Evolutionary conservation across 35 echinoderm and acorn worm genomes (phyloP).

Genomic region (Hemicentrotus pulcherrimus): DNA sequence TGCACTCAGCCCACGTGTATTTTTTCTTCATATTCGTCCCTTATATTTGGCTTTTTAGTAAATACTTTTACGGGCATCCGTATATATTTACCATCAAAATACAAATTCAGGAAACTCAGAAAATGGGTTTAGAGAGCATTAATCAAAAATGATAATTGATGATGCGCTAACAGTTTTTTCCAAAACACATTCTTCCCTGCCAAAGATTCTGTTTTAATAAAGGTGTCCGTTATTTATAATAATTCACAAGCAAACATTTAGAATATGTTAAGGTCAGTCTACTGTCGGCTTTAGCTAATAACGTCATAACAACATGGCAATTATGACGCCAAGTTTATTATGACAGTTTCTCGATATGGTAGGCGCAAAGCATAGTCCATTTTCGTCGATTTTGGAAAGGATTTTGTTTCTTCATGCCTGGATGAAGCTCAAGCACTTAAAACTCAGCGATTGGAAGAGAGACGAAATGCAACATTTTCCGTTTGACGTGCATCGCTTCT

Average conservation of each 20-base stretch:
- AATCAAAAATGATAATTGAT: not conserved
- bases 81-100: no score
- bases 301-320: not conserved
- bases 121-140: no score
- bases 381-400: not conserved
- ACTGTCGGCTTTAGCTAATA: not conserved
- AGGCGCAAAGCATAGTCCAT: not conserved
- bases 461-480: not conserved
- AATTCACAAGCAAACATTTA: not conserved
- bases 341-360: conserved; percentile 6
- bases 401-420: not conserved
- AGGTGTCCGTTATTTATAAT: not conserved
- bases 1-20: no score
- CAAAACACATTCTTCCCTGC: not conserved
- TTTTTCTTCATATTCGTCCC: no score
- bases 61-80: no score
- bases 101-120: no score
- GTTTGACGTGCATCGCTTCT: not conserved
- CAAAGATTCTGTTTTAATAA: not conserved
- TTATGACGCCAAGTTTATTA: not conserved
- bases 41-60: no score
- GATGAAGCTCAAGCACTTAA: not conserved
- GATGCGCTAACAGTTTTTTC: not conserved
- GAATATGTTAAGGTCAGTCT: not conserved
- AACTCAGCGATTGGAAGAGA: not conserved